Percentiles rank a stretch among this genome's conserved stretches.
phyloP scores from a whole-genome alignment of 2,113 vertebrate species.

The Trinectes maculatus region DNA sequence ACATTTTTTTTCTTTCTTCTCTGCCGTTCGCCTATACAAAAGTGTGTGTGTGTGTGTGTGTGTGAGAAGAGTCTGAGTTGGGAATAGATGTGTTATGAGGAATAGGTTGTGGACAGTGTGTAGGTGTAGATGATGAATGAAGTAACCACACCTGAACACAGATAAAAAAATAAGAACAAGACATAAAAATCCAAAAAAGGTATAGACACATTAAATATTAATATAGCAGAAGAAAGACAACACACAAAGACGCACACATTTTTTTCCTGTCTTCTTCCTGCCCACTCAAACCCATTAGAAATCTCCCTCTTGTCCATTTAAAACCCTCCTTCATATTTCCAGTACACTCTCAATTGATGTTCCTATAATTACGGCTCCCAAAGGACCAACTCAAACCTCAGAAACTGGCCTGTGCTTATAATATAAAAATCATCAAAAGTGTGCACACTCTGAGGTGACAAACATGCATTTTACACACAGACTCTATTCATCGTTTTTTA shows the following conservation, averaged over 20 bases:
- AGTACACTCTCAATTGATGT: constrained; percentile 8
- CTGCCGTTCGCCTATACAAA: no score
- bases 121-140: constrained; percentile 26
- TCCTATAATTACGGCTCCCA: constrained; percentile 28
- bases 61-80: no score
- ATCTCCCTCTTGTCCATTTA: constrained; percentile 15
- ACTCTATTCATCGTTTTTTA: constrained; percentile 1
- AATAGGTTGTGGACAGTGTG: constrained; percentile 3
- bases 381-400: constrained; percentile 11
- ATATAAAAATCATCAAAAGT: constrained; percentile 2
- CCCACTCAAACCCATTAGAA: constrained; percentile 25
- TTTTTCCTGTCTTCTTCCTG: background rate
- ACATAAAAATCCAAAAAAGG: background rate
- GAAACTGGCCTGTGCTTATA: background rate
- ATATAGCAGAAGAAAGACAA: background rate
- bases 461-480: background rate
- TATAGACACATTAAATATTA: background rate
- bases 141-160: constrained; percentile 8
- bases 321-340: constrained; percentile 11
- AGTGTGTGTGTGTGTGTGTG: constrained; percentile 9
- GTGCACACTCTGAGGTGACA: background rate
- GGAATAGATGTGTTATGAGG: constrained; percentile 7
- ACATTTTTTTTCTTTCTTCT: background rate
- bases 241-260: background rate
- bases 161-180: constrained; percentile 3